Base-by-base conservation (phyloP, 92 coral and sea anemone genomes). In the Metridium senile region DNA sequence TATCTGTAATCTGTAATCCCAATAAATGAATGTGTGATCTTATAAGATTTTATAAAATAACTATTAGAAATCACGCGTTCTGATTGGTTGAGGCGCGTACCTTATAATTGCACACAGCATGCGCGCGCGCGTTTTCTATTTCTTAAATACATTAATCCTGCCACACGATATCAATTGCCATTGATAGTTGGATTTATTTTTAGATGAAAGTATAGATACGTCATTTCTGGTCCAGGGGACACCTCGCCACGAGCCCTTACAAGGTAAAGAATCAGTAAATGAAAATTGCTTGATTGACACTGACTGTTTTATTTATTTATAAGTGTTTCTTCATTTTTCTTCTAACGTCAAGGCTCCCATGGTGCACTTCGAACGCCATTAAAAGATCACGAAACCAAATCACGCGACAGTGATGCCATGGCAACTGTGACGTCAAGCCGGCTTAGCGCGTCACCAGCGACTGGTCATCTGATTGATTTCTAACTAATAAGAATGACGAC, bases 381-480 rank as follows among this genome's bases (percentile, higher is more conserved):
- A 21, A 10, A 56, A 13, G 4, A 26, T 11, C 28, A 59, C 13
- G 13, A 32, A 29, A 43, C 31, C 18, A 26, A 11, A 26, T 20
- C 62, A 70, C 74, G 4, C 22, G 57, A 53, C 21, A 53, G 20
- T 26, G 31, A 8, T 56, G 30, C 34, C 28, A 9, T 23, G 21
- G 30, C 56, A n/a, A 45, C 73, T 0, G 58, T 23, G 57, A 33
- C 75, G 58, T 46, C 34, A 46, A 56, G 33, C 23, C 61, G 18
- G 62, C 27, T 29, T 22, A 54, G 11, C 11, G 20, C n/a, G 0
- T 81, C 86, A 35, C 90, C 90, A 47, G 70, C 74, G 39, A 35
- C 74, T 70, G 90, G 86, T 23, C 86, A 86, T 31, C 79, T 86
- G 34, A 86, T 86, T 11, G 86, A 86, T 57, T 64, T 86, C 30